phyloP scores from a whole-genome alignment of 35 echinoderm and acorn worm genomes.

The Acanthaster planci region DNA sequence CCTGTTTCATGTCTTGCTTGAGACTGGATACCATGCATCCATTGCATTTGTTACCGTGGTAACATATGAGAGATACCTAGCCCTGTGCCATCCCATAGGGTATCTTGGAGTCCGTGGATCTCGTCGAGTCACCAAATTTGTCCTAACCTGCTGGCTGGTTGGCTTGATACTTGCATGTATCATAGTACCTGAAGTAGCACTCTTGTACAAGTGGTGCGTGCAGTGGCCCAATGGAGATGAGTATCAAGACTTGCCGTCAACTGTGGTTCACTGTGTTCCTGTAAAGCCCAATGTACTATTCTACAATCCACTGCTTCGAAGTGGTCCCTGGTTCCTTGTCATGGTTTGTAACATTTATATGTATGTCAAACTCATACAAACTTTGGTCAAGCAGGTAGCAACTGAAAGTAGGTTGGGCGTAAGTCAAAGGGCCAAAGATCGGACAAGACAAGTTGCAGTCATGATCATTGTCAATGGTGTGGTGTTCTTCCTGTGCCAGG shows the following conservation, averaged over 20 bases:
- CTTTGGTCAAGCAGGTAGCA: background rate
- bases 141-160: background rate
- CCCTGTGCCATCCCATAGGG: background rate
- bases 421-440: background rate
- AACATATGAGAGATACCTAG: background rate
- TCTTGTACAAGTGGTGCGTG: background rate
- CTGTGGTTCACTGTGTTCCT: background rate
- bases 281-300: background rate
- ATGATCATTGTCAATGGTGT: background rate
- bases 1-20: background rate
- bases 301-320: background rate
- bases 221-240: background rate
- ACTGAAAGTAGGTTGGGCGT: background rate
- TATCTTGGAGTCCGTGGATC: background rate
- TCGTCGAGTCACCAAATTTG: slow-evolving; percentile 31
- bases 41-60: background rate
- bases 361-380: background rate
- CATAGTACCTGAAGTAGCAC: background rate
- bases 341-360: background rate
- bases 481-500: slow-evolving; percentile 11
- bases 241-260: background rate
- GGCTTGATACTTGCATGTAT: background rate
- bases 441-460: background rate
- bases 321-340: background rate
- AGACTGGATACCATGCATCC: background rate